Evolutionary conservation across 2,888 invertebrate species (phyloP).

Genomic region (Erebia aethiops): DNA sequence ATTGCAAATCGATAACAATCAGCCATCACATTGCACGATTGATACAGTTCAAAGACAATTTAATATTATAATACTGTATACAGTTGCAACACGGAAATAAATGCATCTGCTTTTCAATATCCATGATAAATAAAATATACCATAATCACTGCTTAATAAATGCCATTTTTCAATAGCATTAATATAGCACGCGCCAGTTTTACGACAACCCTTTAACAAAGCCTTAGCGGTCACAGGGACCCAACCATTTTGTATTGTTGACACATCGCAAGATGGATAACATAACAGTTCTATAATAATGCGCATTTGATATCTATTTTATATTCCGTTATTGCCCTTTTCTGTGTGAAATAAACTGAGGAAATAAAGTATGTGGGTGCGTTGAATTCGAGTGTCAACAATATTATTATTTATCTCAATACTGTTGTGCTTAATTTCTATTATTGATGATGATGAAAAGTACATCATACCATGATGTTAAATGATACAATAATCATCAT

Average conservation of each 20-base stretch:
- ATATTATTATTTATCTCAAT: neutral
- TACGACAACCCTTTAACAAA: constrained; percentile 42
- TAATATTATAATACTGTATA: neutral
- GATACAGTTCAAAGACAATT: constrained; percentile 1
- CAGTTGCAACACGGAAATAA: constrained; percentile 34
- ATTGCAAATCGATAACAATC: constrained; percentile 20
- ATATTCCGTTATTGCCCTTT: constrained; percentile 37
- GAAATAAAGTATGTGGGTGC: constrained; percentile 12
- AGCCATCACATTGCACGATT: constrained; percentile 17
- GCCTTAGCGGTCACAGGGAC: constrained; percentile 29
- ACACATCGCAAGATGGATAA: constrained; percentile 46
- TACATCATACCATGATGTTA: too few relatives aligned
- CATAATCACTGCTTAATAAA: neutral
- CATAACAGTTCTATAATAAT: constrained; percentile 41
- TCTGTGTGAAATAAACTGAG: constrained; percentile 7
- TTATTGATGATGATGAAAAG: neutral
- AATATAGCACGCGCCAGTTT: constrained; percentile 29
- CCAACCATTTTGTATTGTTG: constrained; percentile 44
- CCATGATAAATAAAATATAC: neutral
- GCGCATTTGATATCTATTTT: constrained; percentile 43
- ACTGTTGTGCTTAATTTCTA: neutral
- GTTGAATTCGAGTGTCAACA: neutral
- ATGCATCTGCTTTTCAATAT: constrained; percentile 26
- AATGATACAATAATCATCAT: neutral
- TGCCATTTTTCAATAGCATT: constrained; percentile 4